phyloP scores from a whole-genome alignment of 1,140 invertebrate species.

The Zaprionus gabonicus region DNA sequence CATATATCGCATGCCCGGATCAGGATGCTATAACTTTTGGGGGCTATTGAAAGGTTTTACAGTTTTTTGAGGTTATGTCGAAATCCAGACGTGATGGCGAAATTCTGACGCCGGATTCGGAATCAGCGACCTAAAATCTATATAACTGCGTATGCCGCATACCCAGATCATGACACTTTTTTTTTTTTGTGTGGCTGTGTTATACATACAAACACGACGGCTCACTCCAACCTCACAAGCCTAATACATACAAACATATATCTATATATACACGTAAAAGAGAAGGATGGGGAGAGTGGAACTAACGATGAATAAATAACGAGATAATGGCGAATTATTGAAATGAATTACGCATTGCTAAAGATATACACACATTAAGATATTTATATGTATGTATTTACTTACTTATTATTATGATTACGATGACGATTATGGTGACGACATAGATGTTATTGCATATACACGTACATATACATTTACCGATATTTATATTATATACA shows the following conservation, averaged over 20 bases:
- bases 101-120: too few species aligned
- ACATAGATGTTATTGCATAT: constrained; percentile 82
- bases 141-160: too few species aligned
- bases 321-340: background rate
- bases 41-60: too few species aligned
- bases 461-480: constrained; percentile 66
- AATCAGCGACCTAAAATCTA: too few species aligned
- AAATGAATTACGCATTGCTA: constrained; percentile 36
- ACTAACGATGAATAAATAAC: background rate
- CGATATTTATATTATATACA: constrained; percentile 50
- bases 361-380: constrained; percentile 70
- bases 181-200: too few species aligned
- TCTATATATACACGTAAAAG: constrained; percentile 11
- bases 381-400: constrained; percentile 83
- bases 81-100: too few species aligned
- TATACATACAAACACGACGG: constrained; percentile 15
- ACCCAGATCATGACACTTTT: too few species aligned
- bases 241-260: constrained; percentile 19
- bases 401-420: constrained; percentile 66
- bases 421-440: constrained; percentile 42
- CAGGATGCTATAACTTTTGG: too few species aligned
- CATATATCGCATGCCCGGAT: too few species aligned
- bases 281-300: background rate
- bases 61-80: too few species aligned
- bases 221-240: constrained; percentile 7